Evolutionary conservation across 2,113 vertebrate species (phyloP).

Genomic region (Dipodomys spectabilis): DNA sequence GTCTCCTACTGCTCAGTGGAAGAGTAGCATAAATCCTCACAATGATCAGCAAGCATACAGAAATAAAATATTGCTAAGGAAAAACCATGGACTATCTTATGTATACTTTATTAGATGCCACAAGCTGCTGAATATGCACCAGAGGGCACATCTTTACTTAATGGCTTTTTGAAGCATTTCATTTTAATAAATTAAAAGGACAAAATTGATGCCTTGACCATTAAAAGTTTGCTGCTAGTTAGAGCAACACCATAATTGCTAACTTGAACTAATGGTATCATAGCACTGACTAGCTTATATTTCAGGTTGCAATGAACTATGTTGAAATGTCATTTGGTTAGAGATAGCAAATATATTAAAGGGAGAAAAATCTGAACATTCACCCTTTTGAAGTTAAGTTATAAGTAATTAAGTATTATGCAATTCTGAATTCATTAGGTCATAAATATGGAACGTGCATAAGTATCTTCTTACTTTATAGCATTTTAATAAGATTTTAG

Average conservation of each 20-base stretch:
- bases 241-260: constrained; percentile 44
- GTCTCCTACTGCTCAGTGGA: background rate
- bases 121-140: constrained; percentile 55
- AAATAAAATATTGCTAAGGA: background rate
- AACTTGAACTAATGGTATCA: constrained; percentile 57
- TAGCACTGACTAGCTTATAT: background rate
- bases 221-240: constrained; percentile 57
- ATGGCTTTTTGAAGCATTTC: constrained; percentile 60
- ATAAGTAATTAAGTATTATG: background rate
- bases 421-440: background rate
- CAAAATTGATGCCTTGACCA: constrained; percentile 67
- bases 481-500: constrained; percentile 36
- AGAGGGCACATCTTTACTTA: constrained; percentile 54
- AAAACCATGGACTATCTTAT: constrained; percentile 32
- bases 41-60: constrained; percentile 17
- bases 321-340: constrained; percentile 28
- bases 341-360: constrained; percentile 11
- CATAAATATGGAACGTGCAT: background rate
- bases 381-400: constrained; percentile 6
- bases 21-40: background rate
- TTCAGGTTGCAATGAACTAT: background rate
- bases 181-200: constrained; percentile 77
- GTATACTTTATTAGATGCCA: constrained; percentile 59
- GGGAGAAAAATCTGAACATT: constrained; percentile 13
- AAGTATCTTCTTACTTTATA: background rate